Base-by-base conservation (phyloP, 2,888 invertebrate species). In the Chaitophorus viminalis region DNA sequence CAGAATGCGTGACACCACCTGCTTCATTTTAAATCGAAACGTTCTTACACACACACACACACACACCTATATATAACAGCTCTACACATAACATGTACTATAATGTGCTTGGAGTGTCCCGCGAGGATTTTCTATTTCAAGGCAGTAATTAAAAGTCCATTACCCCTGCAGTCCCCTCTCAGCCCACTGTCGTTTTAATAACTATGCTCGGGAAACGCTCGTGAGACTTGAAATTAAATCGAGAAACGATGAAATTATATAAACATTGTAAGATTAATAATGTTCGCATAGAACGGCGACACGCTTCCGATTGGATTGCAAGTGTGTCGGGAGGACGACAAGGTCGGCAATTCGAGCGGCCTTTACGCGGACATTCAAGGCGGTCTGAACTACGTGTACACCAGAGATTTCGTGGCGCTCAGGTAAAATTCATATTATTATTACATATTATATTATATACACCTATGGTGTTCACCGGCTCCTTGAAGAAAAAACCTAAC, bases 311-410 rank as follows among this genome's bases (percentile, higher is more conserved):
- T 85, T 78, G 82, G 90, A 89, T 75, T 84, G 78, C 33, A 89
- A 33, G 91, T 91, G 5, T 90, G 90, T 17, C 91, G 91, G 89
- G 88, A 91, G 31, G 93, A 93, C 6, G 90, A 91, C 65, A 92
- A 92, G 91, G 90, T 93, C 89, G 93, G 92, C 25, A 90, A 90
- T 81, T 92, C 93, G 3, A 91, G 90, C 21, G 92, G 92, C 21
- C 90, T 93, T 68, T 90, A 91, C 39, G 90, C 91, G n/a, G 92
- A 93, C 90, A 90, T 90, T 11, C 91, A 91, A 89, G 91, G 91
- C 65, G 92, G 92, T 29, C 90, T 93, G 65, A 91, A 91, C 89
- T 93, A 93, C 90, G 92, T 92, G 89, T 90, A 93, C 89, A 90
- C 91, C 14, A 90, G 92, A 60, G 92, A 92, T 90, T 91, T 91